phyloP scores from a whole-genome alignment of 2,113 vertebrate species.

The Chamaetylas fuelleborni region DNA sequence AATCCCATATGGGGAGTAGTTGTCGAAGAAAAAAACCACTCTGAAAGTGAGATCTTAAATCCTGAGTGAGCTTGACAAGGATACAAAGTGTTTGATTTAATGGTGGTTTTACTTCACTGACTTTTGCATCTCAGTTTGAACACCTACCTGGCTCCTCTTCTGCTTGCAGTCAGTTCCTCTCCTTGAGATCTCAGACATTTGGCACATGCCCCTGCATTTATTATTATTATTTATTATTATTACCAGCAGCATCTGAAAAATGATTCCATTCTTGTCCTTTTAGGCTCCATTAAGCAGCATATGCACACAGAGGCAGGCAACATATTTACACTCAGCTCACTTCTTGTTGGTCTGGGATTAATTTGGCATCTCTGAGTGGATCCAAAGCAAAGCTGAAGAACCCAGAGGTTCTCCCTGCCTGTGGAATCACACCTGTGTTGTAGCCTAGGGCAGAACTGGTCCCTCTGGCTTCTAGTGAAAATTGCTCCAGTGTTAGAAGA shows the following conservation, averaged over 20 bases:
- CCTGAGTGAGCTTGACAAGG: background rate
- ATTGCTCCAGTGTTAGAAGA: accelerated
- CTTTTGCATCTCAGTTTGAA: conserved; percentile 16
- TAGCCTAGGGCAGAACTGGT: background rate
- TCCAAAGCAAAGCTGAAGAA: background rate
- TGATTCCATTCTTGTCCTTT: conserved; percentile 7
- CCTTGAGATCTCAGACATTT: background rate
- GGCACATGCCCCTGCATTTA: background rate
- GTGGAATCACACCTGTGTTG: background rate
- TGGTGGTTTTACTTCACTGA: background rate
- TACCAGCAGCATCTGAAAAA: conserved; percentile 11
- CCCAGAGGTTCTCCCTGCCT: background rate
- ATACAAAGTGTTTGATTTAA: conserved; percentile 3
- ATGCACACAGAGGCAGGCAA: background rate
- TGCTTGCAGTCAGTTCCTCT: background rate
- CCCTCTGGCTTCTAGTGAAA: background rate
- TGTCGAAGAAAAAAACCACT: background rate
- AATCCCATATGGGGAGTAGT: background rate
- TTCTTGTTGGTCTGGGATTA: background rate
- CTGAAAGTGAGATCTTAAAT: background rate
- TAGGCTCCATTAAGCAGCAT: conserved; percentile 35
- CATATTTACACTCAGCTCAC: background rate
- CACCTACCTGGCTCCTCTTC: background rate
- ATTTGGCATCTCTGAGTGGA: background rate
- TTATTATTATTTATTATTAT: conserved; percentile 45